Percentiles rank a stretch among this genome's conserved stretches.
These are phyloP conservation scores for Alexandromys fortis DNA, from an alignment of 2,113 vertebrate species.

Conservation along the genomic window DNA sequence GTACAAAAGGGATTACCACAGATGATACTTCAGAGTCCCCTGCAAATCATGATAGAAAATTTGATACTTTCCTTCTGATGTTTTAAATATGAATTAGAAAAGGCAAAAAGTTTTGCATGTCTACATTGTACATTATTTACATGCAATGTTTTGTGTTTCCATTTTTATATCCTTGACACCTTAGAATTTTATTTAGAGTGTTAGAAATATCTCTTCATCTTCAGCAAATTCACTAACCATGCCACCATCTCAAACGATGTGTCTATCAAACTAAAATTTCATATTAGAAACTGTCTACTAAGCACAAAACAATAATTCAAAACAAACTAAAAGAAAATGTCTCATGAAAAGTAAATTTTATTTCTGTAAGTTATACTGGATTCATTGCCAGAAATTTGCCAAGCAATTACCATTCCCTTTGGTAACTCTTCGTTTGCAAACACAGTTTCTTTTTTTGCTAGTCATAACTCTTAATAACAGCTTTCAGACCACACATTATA, in stretches of 20 bases:
- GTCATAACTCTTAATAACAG: not conserved
- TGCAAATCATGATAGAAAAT: not conserved
- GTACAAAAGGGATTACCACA: not conserved
- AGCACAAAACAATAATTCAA: not conserved
- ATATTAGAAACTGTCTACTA: not conserved
- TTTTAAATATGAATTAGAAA: not conserved
- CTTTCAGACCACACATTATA: not conserved
- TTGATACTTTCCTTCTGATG: not conserved
- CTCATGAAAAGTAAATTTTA: not conserved
- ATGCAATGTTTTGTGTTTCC: not conserved
- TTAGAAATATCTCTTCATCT: not conserved
- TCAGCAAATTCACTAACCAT: not conserved
- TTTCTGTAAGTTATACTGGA: not conserved
- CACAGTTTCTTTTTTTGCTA: too few species aligned
- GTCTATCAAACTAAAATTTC: slow-evolving; percentile 13
- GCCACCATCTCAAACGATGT: not conserved
- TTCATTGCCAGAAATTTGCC: not conserved
- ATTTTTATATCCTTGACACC: not conserved
- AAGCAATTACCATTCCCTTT: not conserved
- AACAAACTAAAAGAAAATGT: not conserved
- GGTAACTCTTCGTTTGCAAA: not conserved
- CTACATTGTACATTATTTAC: not conserved
- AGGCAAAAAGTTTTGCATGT: not conserved
- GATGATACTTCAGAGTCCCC: not conserved
- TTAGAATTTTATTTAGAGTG: not conserved